phyloP scores from a whole-genome alignment of 2,113 vertebrate species.

The Corythaeola cristata region DNA sequence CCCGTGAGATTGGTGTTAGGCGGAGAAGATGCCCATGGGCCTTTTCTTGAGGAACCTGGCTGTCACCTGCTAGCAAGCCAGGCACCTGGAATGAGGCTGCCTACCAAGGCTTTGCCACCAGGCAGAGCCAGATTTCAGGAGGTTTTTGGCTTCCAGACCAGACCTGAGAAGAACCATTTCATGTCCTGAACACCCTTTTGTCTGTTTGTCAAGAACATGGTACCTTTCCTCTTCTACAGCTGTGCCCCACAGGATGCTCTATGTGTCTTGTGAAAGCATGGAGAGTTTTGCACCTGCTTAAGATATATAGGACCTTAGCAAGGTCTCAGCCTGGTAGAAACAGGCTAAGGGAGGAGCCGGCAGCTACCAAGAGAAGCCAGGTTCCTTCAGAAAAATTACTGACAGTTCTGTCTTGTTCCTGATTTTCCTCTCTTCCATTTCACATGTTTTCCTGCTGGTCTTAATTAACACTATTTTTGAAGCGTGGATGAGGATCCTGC shows the following conservation, averaged over 20 bases:
- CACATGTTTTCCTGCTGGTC: constrained; percentile 20
- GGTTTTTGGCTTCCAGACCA: neutral
- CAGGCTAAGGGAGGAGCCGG: neutral
- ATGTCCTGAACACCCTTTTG: neutral
- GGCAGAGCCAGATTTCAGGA: neutral
- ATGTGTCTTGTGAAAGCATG: rapidly evolving
- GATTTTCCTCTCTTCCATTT: constrained; percentile 9
- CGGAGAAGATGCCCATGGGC: neutral
- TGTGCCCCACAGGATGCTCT: rapidly evolving
- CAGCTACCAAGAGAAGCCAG: neutral
- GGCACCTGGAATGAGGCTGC: neutral
- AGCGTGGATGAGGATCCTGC: neutral
- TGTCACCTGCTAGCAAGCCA: neutral
- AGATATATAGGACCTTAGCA: rapidly evolving
- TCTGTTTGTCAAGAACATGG: neutral
- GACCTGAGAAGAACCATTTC: neutral
- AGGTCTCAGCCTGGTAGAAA: neutral
- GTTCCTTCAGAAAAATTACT: neutral
- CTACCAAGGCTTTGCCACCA: neutral
- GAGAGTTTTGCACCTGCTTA: neutral
- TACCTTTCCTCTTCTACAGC: neutral
- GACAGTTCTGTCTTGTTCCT: neutral
- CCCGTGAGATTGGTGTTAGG: neutral
- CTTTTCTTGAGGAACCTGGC: neutral
- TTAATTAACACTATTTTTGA: constrained; percentile 41